Percentiles rank a stretch among this genome's conserved stretches.
Conservation (phyloP, 2,113 vertebrate genomes). For the Siniperca knerii region DNA sequence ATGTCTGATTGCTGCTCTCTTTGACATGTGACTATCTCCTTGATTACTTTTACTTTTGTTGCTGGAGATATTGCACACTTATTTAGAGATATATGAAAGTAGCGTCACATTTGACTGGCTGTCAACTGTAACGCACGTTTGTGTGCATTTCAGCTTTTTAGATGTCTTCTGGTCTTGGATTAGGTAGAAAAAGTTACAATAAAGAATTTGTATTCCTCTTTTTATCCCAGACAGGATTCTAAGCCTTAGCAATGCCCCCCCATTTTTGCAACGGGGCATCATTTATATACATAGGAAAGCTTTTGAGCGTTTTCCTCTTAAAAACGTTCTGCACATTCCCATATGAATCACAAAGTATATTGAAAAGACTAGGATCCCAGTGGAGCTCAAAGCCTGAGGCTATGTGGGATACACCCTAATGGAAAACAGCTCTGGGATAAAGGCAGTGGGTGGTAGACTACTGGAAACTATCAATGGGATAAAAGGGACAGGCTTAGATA, state of each 20-base stretch:
- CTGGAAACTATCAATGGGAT: conserved; percentile 47
- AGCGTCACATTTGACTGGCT: conserved; percentile 37
- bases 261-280: not conserved
- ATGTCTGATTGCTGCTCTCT: conserved; percentile 37
- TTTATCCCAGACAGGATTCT: not conserved
- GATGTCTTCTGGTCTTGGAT: conserved; percentile 7
- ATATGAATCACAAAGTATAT: conserved; percentile 28
- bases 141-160: conserved; percentile 17
- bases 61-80: conserved; percentile 37
- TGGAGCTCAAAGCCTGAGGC: conserved; percentile 57
- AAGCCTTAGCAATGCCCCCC: not conserved
- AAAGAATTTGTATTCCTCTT: not conserved
- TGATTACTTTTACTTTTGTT: conserved; percentile 34
- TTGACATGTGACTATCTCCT: not conserved
- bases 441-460: conserved; percentile 57
- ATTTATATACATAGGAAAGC: conserved; percentile 21
- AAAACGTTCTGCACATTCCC: conserved; percentile 31
- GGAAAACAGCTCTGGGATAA: conserved; percentile 59
- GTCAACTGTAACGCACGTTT: conserved; percentile 23
- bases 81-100: conserved; percentile 39
- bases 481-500: conserved; percentile 38
- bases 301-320: conserved; percentile 20
- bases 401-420: conserved; percentile 58
- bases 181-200: conserved; percentile 10
- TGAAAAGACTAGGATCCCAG: conserved; percentile 48